These are phyloP conservation scores for Pelosia muscerda DNA, from an alignment of 2,888 invertebrate genomes.

Conservation along the genomic window DNA sequence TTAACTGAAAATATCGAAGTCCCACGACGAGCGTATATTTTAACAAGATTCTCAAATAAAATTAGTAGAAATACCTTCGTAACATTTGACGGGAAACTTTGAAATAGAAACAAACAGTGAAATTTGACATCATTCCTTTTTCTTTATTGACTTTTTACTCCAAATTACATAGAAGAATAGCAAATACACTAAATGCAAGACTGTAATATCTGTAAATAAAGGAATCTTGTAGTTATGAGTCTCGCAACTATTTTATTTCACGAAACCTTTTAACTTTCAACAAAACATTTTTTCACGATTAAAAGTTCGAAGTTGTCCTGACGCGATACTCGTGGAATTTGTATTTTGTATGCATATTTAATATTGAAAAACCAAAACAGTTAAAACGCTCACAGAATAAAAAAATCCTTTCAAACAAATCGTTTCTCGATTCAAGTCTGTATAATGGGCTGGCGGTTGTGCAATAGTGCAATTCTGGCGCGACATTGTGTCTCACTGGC, in stretches of 20 bases:
- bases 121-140: not conserved
- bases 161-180: too few relatives aligned
- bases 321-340: slow-evolving; percentile 32
- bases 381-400: slow-evolving; percentile 38
- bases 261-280: slow-evolving; percentile 34
- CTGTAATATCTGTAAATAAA: slow-evolving; percentile 3
- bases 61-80: slow-evolving; percentile 23
- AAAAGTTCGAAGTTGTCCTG: slow-evolving; percentile 37
- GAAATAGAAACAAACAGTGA: not conserved
- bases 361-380: slow-evolving; percentile 40
- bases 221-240: slow-evolving; percentile 25
- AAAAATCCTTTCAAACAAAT: slow-evolving; percentile 53
- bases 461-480: slow-evolving; percentile 45
- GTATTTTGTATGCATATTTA: slow-evolving; percentile 47
- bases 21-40: slow-evolving; percentile 43
- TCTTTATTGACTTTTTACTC: too few relatives aligned
- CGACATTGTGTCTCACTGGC: slow-evolving; percentile 29
- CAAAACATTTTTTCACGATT: slow-evolving; percentile 37
- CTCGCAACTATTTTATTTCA: slow-evolving; percentile 28
- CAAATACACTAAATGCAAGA: too few relatives aligned
- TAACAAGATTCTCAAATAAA: slow-evolving; percentile 39
- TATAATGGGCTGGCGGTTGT: slow-evolving; percentile 40
- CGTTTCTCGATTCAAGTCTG: slow-evolving; percentile 45
- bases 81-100: slow-evolving; percentile 1
- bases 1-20: slow-evolving; percentile 46